A percentile compares a stretch with the other conserved stretches of the same genome.
Evolutionary conservation across 2,113 vertebrate genomes (phyloP).

Genomic region (Petromus typicus): DNA sequence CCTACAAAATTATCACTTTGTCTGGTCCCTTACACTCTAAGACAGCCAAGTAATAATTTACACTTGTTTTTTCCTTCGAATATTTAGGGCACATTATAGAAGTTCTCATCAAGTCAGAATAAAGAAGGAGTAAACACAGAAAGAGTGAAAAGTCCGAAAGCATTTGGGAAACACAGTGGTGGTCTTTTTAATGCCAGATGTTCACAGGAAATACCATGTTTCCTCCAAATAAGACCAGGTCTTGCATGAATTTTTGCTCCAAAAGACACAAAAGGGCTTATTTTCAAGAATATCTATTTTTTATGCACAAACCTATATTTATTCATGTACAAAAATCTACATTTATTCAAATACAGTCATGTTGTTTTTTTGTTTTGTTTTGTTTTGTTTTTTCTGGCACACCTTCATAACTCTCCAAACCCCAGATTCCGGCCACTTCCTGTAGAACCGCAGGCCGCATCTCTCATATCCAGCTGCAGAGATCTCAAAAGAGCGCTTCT

Average conservation of each 20-base stretch:
- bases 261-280: background rate
- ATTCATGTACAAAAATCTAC: background rate
- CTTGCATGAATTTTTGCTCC: background rate
- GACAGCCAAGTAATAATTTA: background rate
- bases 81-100: background rate
- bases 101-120: background rate
- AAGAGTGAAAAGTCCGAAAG: background rate
- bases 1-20: background rate
- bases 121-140: background rate
- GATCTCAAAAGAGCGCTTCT: background rate
- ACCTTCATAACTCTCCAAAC: background rate
- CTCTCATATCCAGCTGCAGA: background rate
- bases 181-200: background rate
- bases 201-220: background rate
- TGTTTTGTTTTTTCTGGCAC: background rate
- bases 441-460: background rate
- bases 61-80: background rate
- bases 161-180: background rate
- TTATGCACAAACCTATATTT: background rate
- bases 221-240: background rate
- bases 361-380: too few species aligned
- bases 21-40: background rate
- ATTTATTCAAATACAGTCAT: background rate
- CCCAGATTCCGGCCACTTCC: background rate
- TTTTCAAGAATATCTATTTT: background rate